Base-by-base conservation (phyloP, 2,113 vertebrate species). In the Tiliqua scincoides region DNA sequence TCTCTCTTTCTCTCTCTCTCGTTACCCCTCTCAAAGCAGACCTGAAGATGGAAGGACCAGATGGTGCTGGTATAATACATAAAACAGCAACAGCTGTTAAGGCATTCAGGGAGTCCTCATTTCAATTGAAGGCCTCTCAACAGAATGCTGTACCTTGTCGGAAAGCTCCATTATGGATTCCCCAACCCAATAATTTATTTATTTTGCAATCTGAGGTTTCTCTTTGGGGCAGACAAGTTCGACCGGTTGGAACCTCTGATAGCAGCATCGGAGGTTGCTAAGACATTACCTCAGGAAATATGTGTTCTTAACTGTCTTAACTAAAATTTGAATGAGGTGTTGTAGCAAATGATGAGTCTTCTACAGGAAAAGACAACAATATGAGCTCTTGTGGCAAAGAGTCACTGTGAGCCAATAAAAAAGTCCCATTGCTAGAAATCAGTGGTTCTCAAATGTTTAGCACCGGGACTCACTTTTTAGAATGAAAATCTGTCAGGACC, bases 71-170 rank as follows among this genome's bases (percentile, higher is more conserved):
- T 72, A 48, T 68, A 88, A 79, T 32, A 79, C 79, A 43, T 4
- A 82, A 80, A 72, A 87, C 62, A 83, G 25, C 40, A 91, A 7
- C 85, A 90, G 89, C 84, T 91, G 83, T 40, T 85, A 21, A 20
- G 57, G 6, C 4, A 10, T 77, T 85, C 85, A 72, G 67, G 40
- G 78, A 85, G 40, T 1, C 63, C 67, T 78, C 61, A 8, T 63
- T 65, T 27, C 37, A 43, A 48, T n/a, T 87, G 89, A 67, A 54
- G 43, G 30, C 77, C 84, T 92, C 82, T 62, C 73, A 30, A 0
- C 67, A 80, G 78, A 89, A 78, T n/a, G 32, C 23, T 63, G 77
- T 1, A 68, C 48, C 67, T n/a, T 76, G 48, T 5, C 67, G 74
- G 40, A 14, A 23, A 57, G 54, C 68, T 80, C 4, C 0, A 0